These are phyloP conservation scores for Muraenolepis orangiensis DNA, from an alignment of 2,797 vertebrate species.

Conservation along the genomic window DNA sequence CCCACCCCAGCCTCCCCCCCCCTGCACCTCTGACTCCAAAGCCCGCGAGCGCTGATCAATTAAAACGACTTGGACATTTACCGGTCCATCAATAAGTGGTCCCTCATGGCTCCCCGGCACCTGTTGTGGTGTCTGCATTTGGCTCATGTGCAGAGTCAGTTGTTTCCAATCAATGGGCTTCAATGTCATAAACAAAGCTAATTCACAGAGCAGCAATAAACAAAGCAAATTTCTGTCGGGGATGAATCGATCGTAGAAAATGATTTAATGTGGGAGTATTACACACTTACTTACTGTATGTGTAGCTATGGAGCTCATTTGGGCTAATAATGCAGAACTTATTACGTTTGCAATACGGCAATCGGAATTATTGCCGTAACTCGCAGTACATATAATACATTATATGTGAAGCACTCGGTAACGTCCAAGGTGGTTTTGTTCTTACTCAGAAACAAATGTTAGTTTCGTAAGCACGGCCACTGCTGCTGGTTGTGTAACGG, in stretches of 20 bases:
- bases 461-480: too few species aligned
- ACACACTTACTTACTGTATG: not conserved
- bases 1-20: conserved; percentile 44
- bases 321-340: not conserved
- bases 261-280: not conserved
- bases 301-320: not conserved
- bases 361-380: not conserved
- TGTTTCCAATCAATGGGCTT: conserved; percentile 64
- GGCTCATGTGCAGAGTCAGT: conserved; percentile 60
- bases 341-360: too few species aligned
- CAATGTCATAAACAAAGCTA: conserved; percentile 59
- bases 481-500: not conserved
- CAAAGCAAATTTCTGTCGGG: conserved; percentile 44
- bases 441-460: not conserved
- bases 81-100: conserved; percentile 75
- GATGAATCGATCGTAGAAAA: conserved; percentile 38
- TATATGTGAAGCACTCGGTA: not conserved
- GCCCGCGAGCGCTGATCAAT: conserved; percentile 75
- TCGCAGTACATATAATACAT: not conserved
- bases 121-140: conserved; percentile 61
- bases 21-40: conserved; percentile 42
- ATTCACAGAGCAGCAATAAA: conserved; percentile 51
- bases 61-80: conserved; percentile 80
- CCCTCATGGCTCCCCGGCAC: conserved; percentile 70
- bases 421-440: not conserved